Percentiles rank a stretch among this genome's conserved stretches.
Evolutionary conservation across 2,888 invertebrate species (phyloP).

Genomic region (Leptinotarsa juncta): DNA sequence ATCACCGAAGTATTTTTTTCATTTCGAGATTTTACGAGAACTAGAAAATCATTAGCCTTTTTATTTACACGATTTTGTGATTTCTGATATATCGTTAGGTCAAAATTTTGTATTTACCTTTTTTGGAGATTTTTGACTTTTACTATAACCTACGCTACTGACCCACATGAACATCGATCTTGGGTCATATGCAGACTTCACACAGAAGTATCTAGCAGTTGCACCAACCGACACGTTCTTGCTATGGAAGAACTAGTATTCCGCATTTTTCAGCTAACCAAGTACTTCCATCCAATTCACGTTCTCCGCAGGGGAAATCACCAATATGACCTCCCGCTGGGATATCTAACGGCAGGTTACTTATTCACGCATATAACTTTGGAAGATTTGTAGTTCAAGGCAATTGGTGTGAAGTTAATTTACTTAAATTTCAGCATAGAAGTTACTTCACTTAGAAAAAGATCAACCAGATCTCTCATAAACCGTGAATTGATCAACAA

Average conservation of each 20-base stretch:
- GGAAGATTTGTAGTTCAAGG: conserved; percentile 27
- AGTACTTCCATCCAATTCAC: conserved; percentile 31
- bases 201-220: conserved; percentile 30
- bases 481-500: too few relatives aligned
- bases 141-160: not conserved
- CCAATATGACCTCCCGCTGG: conserved; percentile 29
- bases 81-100: too few relatives aligned
- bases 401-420: conserved; percentile 21
- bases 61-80: too few relatives aligned
- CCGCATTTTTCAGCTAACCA: conserved; percentile 14
- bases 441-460: too few relatives aligned
- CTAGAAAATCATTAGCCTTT: too few relatives aligned
- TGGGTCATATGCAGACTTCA: not conserved
- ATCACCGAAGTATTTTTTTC: too few relatives aligned
- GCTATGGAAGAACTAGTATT: conserved; percentile 27
- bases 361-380: conserved; percentile 28
- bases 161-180: not conserved
- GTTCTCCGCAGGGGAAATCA: conserved; percentile 38
- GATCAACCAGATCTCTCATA: too few relatives aligned
- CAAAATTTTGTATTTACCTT: too few relatives aligned
- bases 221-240: conserved; percentile 26
- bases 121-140: too few relatives aligned
- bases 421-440: conserved; percentile 21
- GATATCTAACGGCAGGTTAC: conserved; percentile 36
- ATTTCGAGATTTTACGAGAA: too few relatives aligned